Conservation (phyloP, 2,113 vertebrate species). For the Thomomys bottae region DNA sequence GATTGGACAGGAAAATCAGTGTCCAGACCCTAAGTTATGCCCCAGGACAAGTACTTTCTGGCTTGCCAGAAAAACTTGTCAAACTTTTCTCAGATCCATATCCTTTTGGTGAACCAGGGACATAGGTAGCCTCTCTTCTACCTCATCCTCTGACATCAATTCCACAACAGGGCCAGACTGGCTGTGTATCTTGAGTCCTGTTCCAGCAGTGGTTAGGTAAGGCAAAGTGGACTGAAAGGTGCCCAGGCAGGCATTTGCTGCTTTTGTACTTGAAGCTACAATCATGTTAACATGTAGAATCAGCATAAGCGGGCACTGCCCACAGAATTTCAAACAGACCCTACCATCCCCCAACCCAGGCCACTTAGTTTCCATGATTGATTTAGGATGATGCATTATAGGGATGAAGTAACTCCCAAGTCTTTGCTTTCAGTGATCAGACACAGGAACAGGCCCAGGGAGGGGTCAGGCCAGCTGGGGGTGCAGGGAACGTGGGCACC, state of each 20-base stretch:
- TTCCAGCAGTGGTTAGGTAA: background rate
- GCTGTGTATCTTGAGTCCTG: background rate
- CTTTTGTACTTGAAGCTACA: constrained; percentile 4
- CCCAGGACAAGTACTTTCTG: no score
- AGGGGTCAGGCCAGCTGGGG: constrained; percentile 17
- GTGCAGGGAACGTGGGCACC: background rate
- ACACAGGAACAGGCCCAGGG: constrained; percentile 13
- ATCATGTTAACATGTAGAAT: background rate
- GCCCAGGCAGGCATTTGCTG: background rate
- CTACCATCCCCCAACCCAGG: background rate
- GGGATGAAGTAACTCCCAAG: background rate
- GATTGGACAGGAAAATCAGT: no score
- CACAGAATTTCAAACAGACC: constrained; percentile 39
- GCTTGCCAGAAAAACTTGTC: background rate
- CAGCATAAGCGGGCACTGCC: constrained; percentile 47
- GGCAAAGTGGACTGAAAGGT: background rate
- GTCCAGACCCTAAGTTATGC: no score
- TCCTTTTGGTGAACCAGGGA: background rate
- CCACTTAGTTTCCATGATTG: background rate
- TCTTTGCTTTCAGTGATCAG: constrained; percentile 25
- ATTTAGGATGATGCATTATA: background rate
- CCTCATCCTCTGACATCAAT: background rate
- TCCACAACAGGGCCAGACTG: background rate
- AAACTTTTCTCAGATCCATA: background rate
- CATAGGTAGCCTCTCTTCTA: background rate